Evolutionary conservation across 1,140 invertebrate species (phyloP).

Genomic region (Drosophila parabipectinata): DNA sequence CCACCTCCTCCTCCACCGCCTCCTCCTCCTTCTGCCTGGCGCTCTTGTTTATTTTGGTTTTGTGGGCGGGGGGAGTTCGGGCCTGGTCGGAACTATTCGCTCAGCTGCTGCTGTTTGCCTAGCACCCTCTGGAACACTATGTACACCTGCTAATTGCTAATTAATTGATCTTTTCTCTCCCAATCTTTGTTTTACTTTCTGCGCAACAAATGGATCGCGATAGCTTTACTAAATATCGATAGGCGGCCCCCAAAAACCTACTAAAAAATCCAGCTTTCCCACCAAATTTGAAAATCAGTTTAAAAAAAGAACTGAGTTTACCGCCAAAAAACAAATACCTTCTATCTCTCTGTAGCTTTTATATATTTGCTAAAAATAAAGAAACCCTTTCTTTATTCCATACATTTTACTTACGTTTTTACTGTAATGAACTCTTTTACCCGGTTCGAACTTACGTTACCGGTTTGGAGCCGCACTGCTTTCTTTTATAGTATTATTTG

Average conservation of each 20-base stretch:
- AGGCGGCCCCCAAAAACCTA: background rate
- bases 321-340: too few species aligned
- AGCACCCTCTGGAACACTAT: constrained; percentile 38
- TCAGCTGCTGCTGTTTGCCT: constrained; percentile 38
- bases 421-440: too few species aligned
- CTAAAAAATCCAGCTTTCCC: too few species aligned
- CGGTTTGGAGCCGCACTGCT: background rate
- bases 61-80: constrained; percentile 10
- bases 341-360: too few species aligned
- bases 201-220: constrained; percentile 51
- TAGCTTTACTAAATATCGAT: background rate
- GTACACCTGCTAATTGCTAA: constrained; percentile 63
- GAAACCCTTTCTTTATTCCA: too few species aligned
- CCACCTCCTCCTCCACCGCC: constrained; percentile 2
- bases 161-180: constrained; percentile 46
- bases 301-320: too few species aligned
- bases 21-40: constrained; percentile 27
- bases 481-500: background rate
- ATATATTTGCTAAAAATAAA: too few species aligned
- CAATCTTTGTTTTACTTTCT: constrained; percentile 39
- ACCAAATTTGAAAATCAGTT: too few species aligned
- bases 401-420: too few species aligned
- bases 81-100: constrained; percentile 30
- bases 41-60: constrained; percentile 68
- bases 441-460: too few species aligned